A percentile compares a stretch with the other conserved stretches of the same genome.
Conservation (phyloP, 2,888 invertebrate species). For the Stictocephala bisonia region DNA sequence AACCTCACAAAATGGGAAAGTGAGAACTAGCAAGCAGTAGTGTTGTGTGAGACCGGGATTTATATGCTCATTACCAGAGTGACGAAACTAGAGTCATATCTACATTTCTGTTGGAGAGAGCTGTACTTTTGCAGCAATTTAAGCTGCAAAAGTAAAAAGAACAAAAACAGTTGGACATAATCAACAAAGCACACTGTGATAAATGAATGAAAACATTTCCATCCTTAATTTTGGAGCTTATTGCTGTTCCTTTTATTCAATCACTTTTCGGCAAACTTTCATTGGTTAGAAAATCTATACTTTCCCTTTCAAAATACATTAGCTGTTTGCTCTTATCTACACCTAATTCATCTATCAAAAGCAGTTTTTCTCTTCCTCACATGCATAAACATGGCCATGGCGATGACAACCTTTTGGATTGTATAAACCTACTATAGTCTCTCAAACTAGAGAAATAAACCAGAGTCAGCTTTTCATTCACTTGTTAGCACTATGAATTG, state of each 20-base stretch:
- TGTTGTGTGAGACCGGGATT: background rate
- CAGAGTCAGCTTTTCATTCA: background rate
- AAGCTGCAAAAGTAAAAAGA: background rate
- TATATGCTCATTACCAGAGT: background rate
- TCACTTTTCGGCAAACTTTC: too few relatives aligned
- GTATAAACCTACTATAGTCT: background rate
- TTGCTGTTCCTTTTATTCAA: too few relatives aligned
- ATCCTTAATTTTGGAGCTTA: too few relatives aligned
- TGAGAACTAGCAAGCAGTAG: background rate
- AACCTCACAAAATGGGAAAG: background rate
- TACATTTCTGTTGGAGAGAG: background rate
- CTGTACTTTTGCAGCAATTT: background rate
- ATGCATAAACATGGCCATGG: too few relatives aligned
- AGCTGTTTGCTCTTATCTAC: too few relatives aligned
- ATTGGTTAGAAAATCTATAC: too few relatives aligned
- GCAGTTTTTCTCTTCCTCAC: too few relatives aligned
- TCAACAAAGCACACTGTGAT: too few relatives aligned
- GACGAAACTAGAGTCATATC: background rate
- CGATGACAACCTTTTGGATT: background rate
- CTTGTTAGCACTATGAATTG: background rate
- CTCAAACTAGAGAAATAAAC: background rate
- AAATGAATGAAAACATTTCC: too few relatives aligned
- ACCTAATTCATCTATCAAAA: too few relatives aligned
- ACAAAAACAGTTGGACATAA: too few relatives aligned
- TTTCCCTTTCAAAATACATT: too few relatives aligned